Evolutionary conservation across 1,140 invertebrate species (phyloP), one percentile per base, ranked within the genome.

Genomic region (Pantala flavescens): DNA sequence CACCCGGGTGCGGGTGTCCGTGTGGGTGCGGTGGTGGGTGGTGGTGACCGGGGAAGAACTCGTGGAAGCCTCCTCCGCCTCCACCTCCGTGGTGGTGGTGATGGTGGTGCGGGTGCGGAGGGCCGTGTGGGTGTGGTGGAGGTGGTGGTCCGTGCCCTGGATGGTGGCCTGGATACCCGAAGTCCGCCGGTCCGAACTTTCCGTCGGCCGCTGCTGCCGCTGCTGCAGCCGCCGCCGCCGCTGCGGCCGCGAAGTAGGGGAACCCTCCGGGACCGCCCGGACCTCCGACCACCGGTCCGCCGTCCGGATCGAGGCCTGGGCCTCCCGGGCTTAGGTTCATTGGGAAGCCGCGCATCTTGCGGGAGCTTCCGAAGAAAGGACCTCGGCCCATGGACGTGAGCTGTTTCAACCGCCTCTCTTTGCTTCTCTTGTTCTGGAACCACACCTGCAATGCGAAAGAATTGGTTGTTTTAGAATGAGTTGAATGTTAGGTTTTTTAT

Each of bases 391-490:
- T 94, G 75, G 93, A 94, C 73, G 93, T 95, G 78, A 95, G 87
- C 81, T 95, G 93, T 81, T 95, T 95, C 80, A 97, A 88, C 77
- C 97, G 90, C 76, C 97, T 87, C 85, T 98, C 96, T 86, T 99
- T 99, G 78, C 97, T 98, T 76, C 97, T 87, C 81, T 98, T 98
- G 85, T 99, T 99, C 87, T 99, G 97, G 85, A 99, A 99, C 97
- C 97, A 99, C 75, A 99, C 97, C 97, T 98, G 87, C 49, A 80
- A 78, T 78, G 28, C 11, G 63, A 42, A 63, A 21, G 49, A 7
- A 7, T 7, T 1, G 14, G 24, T 24, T 24, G 11, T 43, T 21
- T 72, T 23, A n/a, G n/a, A 72, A 7, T 72, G 7, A 36, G 28
- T 36, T 36, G 28, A 36, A 36, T 36, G 9, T 36, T 2, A 36